phyloP scores from a whole-genome alignment of 2,888 invertebrate species.

The Folsomia candida region DNA sequence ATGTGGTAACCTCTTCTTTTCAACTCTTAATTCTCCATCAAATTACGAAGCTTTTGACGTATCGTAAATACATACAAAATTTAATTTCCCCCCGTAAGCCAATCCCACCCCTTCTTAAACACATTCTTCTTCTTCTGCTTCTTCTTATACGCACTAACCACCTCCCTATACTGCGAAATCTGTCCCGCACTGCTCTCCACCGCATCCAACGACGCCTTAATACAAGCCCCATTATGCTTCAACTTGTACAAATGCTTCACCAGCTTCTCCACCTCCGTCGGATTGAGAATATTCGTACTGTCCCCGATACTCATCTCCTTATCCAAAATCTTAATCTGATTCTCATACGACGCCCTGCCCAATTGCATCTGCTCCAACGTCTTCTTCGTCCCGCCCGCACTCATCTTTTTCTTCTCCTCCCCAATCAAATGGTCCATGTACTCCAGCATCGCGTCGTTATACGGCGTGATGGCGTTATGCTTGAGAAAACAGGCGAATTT shows the following conservation, averaged over 20 bases:
- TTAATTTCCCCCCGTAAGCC: no score
- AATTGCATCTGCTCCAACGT: constrained; percentile 7
- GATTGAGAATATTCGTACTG: neutral
- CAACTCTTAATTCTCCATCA: no score
- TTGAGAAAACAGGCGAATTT: constrained; percentile 31
- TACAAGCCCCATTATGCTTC: neutral
- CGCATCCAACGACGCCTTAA: neutral
- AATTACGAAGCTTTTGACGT: no score
- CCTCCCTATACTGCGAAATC: neutral
- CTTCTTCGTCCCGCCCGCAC: neutral
- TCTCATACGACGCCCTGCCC: neutral
- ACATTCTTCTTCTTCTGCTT: no score
- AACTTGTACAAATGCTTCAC: neutral
- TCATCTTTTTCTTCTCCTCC: constrained; percentile 21
- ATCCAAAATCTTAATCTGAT: neutral
- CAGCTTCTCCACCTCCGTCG: neutral
- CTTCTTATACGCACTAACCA: no score
- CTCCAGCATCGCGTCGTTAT: constrained; percentile 32
- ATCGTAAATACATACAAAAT: no score
- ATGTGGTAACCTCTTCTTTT: no score
- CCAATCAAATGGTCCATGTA: constrained; percentile 31
- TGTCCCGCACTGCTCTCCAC: neutral
- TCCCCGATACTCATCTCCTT: neutral
- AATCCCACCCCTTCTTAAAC: no score
- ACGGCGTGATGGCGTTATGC: constrained; percentile 32